These are phyloP conservation scores for Danio kyathit DNA, from an alignment of 2,797 vertebrate genomes.

Conservation along the genomic window DNA sequence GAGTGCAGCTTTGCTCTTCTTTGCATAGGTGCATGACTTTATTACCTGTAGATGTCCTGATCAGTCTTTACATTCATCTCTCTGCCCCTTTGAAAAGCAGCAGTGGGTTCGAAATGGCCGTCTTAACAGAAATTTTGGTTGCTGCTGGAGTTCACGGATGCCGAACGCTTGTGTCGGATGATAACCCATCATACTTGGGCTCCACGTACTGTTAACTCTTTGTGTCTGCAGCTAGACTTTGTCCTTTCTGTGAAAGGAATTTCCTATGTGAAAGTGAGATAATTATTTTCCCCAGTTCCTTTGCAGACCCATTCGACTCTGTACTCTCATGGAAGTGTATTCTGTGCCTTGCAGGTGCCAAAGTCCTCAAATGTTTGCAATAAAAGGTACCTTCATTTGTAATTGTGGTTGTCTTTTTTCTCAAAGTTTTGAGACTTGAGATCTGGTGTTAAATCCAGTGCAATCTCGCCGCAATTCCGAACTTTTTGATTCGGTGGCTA, in stretches of 20 bases:
- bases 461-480: too few relatives aligned
- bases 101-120: neutral
- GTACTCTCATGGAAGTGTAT: conserved; percentile 77
- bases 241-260: conserved; percentile 99
- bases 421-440: too few relatives aligned
- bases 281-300: conserved; percentile 63
- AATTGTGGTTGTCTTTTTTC: conserved; percentile 21
- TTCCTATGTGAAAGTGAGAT: conserved; percentile 70
- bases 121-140: neutral
- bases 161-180: neutral
- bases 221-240: conserved; percentile 62
- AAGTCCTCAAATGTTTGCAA: conserved; percentile 82
- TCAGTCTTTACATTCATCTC: neutral
- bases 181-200: conserved; percentile 24
- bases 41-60: neutral
- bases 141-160: neutral
- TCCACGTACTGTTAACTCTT: conserved; percentile 27
- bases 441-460: too few relatives aligned
- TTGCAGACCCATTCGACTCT: conserved; percentile 66
- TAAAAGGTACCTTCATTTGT: conserved; percentile 89
- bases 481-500: too few relatives aligned
- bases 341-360: conserved; percentile 87
- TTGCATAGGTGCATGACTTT: conserved; percentile 11
- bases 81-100: conserved; percentile 9
- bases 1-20: conserved; percentile 2